Evolutionary conservation across 2,113 vertebrate species (phyloP), one percentile per base, ranked within the genome.

Genomic region (Bambusicola thoracicus): DNA sequence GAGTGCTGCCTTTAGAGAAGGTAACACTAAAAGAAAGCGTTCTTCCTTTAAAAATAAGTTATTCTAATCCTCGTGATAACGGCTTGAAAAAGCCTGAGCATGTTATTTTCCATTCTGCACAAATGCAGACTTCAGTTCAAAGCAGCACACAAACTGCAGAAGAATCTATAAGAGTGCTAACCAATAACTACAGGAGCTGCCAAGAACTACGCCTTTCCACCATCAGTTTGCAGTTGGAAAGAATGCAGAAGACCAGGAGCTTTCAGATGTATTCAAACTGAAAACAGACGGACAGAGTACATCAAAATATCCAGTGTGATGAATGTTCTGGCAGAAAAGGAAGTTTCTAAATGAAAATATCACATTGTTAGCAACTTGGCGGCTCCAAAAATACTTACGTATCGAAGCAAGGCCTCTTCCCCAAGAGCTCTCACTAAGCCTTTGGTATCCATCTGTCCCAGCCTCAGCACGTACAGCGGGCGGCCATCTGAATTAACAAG

Each of bases 401-500:
- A 99, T 97, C 98, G 98, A 73, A 99, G 98, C 59, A 99, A 96
- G 38, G 97, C 98, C 91, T 99, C 99, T 81, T 99, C 99, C 27
- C 99, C 99, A 32, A 99, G 97, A 10, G 99, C 99, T 68, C 99
- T 95, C 56, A 99, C 99, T 83, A 99, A 73, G 63, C 99, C 99
- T 87, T 99, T 99, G 13, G 99, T 99, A 97, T 99, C 99, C 99
- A 99, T 99, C 97, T 99, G 99, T 14, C 99, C 99, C 92, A 99
- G 93, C 73, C 99, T 97, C 95, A 99, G 98, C 93, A 99, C 98
- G 16, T 99, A 99, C 30, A 99, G 96, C 0, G 99, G 99, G 77
- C 99, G 98, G 6, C 99, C 99, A 10, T 99, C 99, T 99, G 94
- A 82, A 22, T 27, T 27, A 90, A 56, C 1, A 25, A 85, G 88